Base-by-base conservation (phyloP, 1,140 invertebrate genomes). In the Pygmarrhopalites habei region DNA sequence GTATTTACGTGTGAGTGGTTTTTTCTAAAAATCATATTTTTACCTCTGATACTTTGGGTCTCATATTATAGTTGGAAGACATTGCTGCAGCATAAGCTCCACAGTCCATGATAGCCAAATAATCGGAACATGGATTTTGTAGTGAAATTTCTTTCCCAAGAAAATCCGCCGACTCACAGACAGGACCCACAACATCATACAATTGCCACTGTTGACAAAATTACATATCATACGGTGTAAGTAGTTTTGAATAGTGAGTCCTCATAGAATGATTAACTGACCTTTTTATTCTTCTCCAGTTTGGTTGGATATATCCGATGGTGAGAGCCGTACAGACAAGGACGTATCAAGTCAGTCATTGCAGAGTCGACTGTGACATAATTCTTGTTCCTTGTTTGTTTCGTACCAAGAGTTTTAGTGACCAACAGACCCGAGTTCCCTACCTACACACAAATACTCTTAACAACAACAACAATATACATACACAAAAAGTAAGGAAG, bases 51-150 rank as follows among this genome's bases (percentile, higher is more conserved):
- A 76, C 70, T 66, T 72, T 66, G 64, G 74, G 73, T 58, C 78
- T 71, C 52, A 76, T 69, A 59, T 80, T 79, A 66, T 79, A 80
- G 67, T 79, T 80, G 1, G 76, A 77, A 10, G 74, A 65, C 77
- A 80, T 80, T 23, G 73, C 72, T 5, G 62, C 64, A 46, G 78
- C 76, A 65, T 80, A 80, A n/a, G 79, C 79, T 12, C 79, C 79
- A 15, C 72, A 74, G 69, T 78, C 75, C 67, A 75, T 74, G 17
- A 80, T 63, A 19, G 74, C 77, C 14, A 79, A 19, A 21, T 70
- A 62, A 47, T 73, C n/a, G 72, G 53, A 10, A 72, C 51, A 10
- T 19, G 21, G 1, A 7, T 23, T 15, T 19, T 17, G 56, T 19
- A 79, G 58, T 3, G 65, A 47, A 21, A 76, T 72, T 62, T 76